Evolutionary conservation across 37 sponge, comb jelly and placozoan genomes (phyloP).

Genomic region (Crambe crambe): DNA sequence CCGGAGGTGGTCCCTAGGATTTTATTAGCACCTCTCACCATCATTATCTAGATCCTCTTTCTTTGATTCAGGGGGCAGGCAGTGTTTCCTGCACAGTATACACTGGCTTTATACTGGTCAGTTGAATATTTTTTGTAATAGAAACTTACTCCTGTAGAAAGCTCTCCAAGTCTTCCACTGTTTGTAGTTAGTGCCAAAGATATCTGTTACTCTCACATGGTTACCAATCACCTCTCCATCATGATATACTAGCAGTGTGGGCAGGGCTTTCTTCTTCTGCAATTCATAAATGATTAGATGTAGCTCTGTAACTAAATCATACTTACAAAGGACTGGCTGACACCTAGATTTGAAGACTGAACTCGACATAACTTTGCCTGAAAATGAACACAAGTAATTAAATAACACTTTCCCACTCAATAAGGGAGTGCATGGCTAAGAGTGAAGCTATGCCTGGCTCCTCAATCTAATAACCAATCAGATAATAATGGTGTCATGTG

Average conservation of each 20-base stretch:
- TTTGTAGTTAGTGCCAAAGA: conserved; percentile 62
- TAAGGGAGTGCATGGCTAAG: background rate
- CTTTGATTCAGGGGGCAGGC: conserved; percentile 34
- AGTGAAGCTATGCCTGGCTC: too few species aligned
- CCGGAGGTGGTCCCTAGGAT: conserved; percentile 15
- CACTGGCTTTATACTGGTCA: background rate
- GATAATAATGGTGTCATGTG: too few species aligned
- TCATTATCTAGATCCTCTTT: background rate
- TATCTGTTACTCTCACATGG: conserved; percentile 67
- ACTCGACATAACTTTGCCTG: conserved; percentile 80
- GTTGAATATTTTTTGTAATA: too few species aligned
- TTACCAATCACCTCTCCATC: conserved; percentile 76
- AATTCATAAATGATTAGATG: background rate
- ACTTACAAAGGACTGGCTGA: conserved; percentile 65
- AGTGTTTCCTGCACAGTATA: conserved; percentile 21
- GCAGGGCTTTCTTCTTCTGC: conserved; percentile 67
- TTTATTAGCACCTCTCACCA: background rate
- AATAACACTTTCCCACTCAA: background rate
- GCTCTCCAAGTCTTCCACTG: conserved; percentile 59
- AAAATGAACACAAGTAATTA: background rate
- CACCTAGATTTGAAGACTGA: conserved; percentile 46
- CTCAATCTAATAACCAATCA: too few species aligned
- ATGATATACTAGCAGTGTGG: conserved; percentile 79
- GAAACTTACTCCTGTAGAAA: conserved; percentile 81
- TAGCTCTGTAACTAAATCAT: background rate